Evolutionary conservation across 2,888 invertebrate genomes (phyloP).

Genomic region (Drosophila leonis): DNA sequence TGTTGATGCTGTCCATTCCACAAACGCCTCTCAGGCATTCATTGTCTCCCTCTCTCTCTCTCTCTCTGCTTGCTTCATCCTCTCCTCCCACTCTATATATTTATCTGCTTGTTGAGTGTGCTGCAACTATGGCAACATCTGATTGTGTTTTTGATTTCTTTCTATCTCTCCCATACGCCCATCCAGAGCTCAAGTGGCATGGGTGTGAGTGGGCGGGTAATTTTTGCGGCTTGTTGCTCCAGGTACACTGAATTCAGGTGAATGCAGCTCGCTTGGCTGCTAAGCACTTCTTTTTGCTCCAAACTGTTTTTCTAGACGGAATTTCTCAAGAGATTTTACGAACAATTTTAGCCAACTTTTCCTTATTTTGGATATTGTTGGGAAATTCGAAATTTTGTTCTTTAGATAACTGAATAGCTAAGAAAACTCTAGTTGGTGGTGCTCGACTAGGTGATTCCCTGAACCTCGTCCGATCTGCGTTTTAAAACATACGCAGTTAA

Average conservation of each 20-base stretch:
- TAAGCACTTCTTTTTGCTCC: background rate
- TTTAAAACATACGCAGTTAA: too few relatives aligned
- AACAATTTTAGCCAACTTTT: background rate
- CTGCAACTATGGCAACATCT: constrained; percentile 44
- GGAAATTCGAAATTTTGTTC: background rate
- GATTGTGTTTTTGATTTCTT: constrained; percentile 49
- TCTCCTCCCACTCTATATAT: background rate
- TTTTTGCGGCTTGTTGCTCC: constrained; percentile 12
- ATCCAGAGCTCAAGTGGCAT: constrained; percentile 1
- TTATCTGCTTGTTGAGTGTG: constrained; percentile 43
- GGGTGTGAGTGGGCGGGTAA: background rate
- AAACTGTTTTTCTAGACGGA: background rate
- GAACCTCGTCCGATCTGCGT: too few relatives aligned
- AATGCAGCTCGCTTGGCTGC: constrained; percentile 18
- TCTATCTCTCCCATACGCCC: constrained; percentile 13
- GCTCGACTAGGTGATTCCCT: too few relatives aligned
- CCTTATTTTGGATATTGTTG: background rate
- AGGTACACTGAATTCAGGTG: constrained; percentile 35
- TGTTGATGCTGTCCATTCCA: constrained; percentile 44
- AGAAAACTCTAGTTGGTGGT: too few relatives aligned
- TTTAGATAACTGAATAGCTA: background rate
- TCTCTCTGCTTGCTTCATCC: background rate
- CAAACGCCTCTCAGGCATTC: constrained; percentile 13
- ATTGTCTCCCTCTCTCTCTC: background rate
- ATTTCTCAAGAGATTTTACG: constrained; percentile 6